Percentiles rank a stretch among this genome's conserved stretches.
Conservation (phyloP, 1,140 invertebrate species). For the Monomorium pharaonis region DNA sequence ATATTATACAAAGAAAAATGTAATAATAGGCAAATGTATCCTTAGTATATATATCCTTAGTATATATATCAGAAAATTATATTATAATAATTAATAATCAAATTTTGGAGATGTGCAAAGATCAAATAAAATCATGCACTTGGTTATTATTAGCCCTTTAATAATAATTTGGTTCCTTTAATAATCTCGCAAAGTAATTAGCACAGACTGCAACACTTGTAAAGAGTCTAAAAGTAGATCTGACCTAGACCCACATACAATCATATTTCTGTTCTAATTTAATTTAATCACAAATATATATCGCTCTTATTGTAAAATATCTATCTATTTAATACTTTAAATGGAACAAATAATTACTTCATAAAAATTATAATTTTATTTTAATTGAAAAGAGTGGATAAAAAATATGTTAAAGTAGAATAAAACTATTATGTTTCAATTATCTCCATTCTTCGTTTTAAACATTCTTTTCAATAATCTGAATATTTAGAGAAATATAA, state of each 20-base stretch:
- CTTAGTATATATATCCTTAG: background rate
- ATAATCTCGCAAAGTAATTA: background rate
- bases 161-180: background rate
- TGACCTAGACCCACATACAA: constrained; percentile 59
- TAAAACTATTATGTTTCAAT: background rate
- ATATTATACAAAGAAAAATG: background rate
- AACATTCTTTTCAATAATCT: background rate
- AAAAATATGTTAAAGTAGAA: background rate
- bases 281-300: background rate
- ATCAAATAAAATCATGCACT: background rate
- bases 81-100: background rate
- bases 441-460: background rate
- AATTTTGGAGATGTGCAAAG: background rate
- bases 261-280: constrained; percentile 23
- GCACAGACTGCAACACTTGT: background rate
- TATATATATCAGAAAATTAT: background rate
- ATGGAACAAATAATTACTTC: constrained; percentile 5
- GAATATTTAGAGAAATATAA: background rate
- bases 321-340: constrained; percentile 19
- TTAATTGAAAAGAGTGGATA: background rate
- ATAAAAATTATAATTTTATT: background rate
- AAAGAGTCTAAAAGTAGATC: constrained; percentile 20
- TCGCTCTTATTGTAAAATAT: constrained; percentile 19
- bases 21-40: background rate
- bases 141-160: background rate